Conservation (phyloP, 1,140 invertebrate species). For the Drosophila rufa region DNA sequence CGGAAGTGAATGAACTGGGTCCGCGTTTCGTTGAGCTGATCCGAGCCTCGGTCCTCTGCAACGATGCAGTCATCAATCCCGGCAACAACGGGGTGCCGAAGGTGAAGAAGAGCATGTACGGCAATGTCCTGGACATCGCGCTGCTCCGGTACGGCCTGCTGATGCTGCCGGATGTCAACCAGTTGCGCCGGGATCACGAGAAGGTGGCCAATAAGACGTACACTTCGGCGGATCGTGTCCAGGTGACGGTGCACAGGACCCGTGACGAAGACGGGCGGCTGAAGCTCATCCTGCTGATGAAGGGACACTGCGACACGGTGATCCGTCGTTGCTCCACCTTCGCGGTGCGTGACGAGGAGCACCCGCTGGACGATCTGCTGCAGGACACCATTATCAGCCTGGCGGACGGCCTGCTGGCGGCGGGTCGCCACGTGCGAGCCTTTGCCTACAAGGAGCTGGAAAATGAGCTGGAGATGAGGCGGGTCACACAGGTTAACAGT, state of each 20-base stretch:
- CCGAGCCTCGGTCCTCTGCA: constrained; percentile 45
- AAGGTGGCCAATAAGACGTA: constrained; percentile 28
- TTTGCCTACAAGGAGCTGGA: constrained; percentile 48
- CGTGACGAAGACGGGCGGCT: not conserved
- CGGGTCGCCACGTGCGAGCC: constrained; percentile 31
- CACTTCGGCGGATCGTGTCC: constrained; percentile 13
- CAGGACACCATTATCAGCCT: not conserved
- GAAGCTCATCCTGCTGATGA: constrained; percentile 46
- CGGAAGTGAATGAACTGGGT: not conserved
- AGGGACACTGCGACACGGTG: constrained; percentile 31
- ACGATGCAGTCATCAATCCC: constrained; percentile 31
- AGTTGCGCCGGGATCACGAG: constrained; percentile 26
- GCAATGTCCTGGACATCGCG: constrained; percentile 36
- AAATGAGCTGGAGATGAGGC: not conserved
- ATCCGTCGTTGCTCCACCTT: constrained; percentile 35
- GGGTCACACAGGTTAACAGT: not conserved
- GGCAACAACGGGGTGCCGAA: constrained; percentile 44
- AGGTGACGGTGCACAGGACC: constrained; percentile 49
- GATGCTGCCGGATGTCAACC: constrained; percentile 7
- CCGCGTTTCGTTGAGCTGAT: constrained; percentile 23
- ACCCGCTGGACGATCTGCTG: constrained; percentile 2
- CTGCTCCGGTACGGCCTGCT: constrained; percentile 30
- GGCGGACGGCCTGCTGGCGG: not conserved
- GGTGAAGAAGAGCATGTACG: constrained; percentile 30
- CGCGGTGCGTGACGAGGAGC: not conserved